Evolutionary conservation across 2,888 invertebrate genomes (phyloP), one percentile per base, ranked within the genome.

Genomic region (Nephrotoma appendiculata): DNA sequence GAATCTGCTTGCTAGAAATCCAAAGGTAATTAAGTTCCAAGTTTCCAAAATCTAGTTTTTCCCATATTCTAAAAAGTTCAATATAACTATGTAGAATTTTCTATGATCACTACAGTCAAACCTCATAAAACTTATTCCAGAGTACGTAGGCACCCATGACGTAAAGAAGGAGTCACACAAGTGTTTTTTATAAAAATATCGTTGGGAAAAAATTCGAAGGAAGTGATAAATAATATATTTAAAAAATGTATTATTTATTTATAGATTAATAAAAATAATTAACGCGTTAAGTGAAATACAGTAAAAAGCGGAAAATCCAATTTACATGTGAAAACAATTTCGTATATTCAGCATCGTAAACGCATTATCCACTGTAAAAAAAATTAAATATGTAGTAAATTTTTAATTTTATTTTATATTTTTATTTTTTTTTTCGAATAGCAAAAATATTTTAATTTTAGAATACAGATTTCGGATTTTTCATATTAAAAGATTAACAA

Each of bases 381-480:
- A 71, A 19, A 71, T 9, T 71, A 71, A 71, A 52, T 15, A 52
- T 52, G n/a, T 15, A 52, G 31, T 52, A 52, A 15, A 52, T 15
- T 52, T 52, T 52, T 15, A n/a, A 52, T 52, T 15, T 9, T 52
- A 52, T 52, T 31, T 31, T 52, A 15, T 7, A 15, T 52, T 52
- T 52, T 52, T 52, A 6, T 52, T 52, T 15, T 71, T 71, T 71
- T 71, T 71, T 71, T 71, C 71, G 71, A 71, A 71, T 71, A 86
- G 87, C 87, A 86, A 86, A 87, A 86, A 87, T 87, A 87, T 87
- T 87, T 87, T 87, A 71, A 71, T 71, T 71, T 71, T 71, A 71
- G 71, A 87, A 86, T 86, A 84, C 87, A 87, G 87, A 87, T 87
- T 87, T 86, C n/a, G 71, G 85, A 86, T 86, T 12, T 85, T 85